phyloP scores from a whole-genome alignment of 1,140 invertebrate genomes.

The Oreohelix idahoensis region DNA sequence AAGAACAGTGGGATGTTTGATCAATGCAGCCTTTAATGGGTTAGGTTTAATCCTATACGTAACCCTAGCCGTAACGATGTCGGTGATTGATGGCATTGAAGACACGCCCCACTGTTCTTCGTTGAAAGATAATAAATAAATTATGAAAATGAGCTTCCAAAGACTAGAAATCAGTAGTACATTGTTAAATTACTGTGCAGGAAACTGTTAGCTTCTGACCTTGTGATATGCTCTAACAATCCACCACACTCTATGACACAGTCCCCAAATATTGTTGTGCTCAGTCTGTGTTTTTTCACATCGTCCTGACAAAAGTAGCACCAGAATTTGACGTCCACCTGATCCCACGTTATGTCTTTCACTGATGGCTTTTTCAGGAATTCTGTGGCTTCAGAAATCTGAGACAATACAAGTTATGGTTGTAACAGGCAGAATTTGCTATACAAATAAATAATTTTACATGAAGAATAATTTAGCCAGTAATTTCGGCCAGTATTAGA shows the following conservation, averaged over 20 bases:
- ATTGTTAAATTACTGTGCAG: too few species aligned
- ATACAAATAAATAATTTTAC: not conserved
- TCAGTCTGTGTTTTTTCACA: slow-evolving; percentile 36
- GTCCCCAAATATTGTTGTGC: not conserved
- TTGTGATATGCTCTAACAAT: slow-evolving; percentile 40
- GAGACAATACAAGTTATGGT: not conserved
- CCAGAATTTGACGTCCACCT: slow-evolving; percentile 46
- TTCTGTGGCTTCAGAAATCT: slow-evolving; percentile 18
- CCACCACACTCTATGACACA: slow-evolving; percentile 40
- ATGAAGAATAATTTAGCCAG: not conserved
- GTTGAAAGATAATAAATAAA: too few species aligned
- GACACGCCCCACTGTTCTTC: too few species aligned
- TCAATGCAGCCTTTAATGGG: too few species aligned
- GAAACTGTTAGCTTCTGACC: too few species aligned
- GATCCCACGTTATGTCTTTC: slow-evolving; percentile 38
- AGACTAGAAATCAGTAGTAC: too few species aligned
- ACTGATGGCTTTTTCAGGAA: slow-evolving; percentile 40
- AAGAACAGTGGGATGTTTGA: too few species aligned
- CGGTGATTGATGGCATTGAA: too few species aligned
- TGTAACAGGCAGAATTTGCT: not conserved
- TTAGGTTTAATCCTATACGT: too few species aligned
- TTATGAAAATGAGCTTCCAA: too few species aligned
- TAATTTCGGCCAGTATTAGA: too few species aligned
- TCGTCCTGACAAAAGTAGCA: slow-evolving; percentile 51
- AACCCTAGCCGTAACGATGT: too few species aligned